Percentiles rank a stretch among this genome's conserved stretches.
These are phyloP conservation scores for Anticlea derivata DNA, from an alignment of 2,888 invertebrate species.

Conservation along the genomic window DNA sequence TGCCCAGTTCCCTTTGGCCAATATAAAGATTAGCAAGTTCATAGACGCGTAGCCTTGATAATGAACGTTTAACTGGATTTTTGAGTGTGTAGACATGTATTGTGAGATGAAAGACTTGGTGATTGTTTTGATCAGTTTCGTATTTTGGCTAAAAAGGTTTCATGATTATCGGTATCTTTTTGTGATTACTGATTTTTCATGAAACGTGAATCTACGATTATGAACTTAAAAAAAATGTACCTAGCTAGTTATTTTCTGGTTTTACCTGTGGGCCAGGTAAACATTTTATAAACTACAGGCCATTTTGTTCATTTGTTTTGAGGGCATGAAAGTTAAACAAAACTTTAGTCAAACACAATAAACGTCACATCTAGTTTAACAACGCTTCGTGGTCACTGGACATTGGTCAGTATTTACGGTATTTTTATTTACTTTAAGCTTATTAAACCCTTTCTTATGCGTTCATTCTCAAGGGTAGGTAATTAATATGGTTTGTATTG, in stretches of 20 bases:
- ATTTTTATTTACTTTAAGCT: slow-evolving; percentile 78
- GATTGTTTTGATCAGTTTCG: background rate
- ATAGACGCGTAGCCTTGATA: slow-evolving; percentile 46
- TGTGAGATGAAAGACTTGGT: slow-evolving; percentile 6
- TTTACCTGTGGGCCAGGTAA: too few species aligned
- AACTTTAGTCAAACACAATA: slow-evolving; percentile 44
- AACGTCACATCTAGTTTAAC: slow-evolving; percentile 69
- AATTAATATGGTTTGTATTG: slow-evolving; percentile 79
- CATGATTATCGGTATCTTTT: slow-evolving; percentile 1
- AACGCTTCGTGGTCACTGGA: slow-evolving; percentile 50
- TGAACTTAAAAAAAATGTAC: too few species aligned
- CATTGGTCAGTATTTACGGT: slow-evolving; percentile 71
- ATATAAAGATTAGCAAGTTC: slow-evolving; percentile 61
- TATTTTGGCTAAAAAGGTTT: background rate
- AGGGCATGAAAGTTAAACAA: slow-evolving; percentile 17
- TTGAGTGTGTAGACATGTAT: slow-evolving; percentile 24
- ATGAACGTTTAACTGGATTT: slow-evolving; percentile 35
- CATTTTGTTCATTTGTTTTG: background rate
- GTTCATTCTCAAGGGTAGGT: slow-evolving; percentile 73
- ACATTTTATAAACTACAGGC: background rate
- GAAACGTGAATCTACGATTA: too few species aligned
- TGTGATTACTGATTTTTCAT: too few species aligned
- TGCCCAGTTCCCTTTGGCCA: slow-evolving; percentile 44
- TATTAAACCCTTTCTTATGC: slow-evolving; percentile 79
- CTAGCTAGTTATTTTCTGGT: too few species aligned